These are phyloP conservation scores for Gambelia wislizenii DNA, from an alignment of 2,797 vertebrate genomes.

Conservation along the genomic window DNA sequence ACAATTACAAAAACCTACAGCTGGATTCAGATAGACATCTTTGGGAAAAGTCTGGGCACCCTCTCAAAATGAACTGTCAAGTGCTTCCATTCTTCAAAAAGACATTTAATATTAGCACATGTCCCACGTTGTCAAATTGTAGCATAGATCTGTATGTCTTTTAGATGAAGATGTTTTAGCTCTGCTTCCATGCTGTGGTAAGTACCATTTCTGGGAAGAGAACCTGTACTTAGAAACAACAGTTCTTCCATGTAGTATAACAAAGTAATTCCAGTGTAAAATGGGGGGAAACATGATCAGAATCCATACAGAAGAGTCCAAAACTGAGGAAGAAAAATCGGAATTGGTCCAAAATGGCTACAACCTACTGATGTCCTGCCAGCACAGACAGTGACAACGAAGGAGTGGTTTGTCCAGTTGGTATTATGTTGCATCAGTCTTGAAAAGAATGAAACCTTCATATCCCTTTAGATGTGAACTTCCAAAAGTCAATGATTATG, in stretches of 20 bases:
- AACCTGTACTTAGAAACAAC: conserved; percentile 75
- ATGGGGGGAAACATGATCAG: conserved; percentile 37
- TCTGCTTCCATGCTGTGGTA: conserved; percentile 79
- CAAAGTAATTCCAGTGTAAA: conserved; percentile 66
- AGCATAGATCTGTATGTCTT: conserved; percentile 75
- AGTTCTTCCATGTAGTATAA: conserved; percentile 62
- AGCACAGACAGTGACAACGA: conserved; percentile 60
- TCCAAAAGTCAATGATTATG: conserved; percentile 92
- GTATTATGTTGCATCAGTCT: conserved; percentile 73
- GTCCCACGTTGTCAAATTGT: conserved; percentile 75
- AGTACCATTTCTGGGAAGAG: conserved; percentile 77
- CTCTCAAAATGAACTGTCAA: conserved; percentile 65
- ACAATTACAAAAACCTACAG: background rate
- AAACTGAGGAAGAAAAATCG: conserved; percentile 48
- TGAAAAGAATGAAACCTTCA: conserved; percentile 72
- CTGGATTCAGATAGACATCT: conserved; percentile 50
- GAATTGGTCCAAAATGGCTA: conserved; percentile 62
- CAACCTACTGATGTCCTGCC: conserved; percentile 63
- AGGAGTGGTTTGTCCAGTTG: conserved; percentile 71
- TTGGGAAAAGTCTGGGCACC: conserved; percentile 69
- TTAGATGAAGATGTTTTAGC: conserved; percentile 72
- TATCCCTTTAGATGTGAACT: conserved; percentile 86
- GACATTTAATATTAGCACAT: conserved; percentile 70
- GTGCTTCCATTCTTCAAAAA: conserved; percentile 63
- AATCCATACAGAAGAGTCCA: conserved; percentile 51